Evolutionary conservation across 2,113 vertebrate species (phyloP).

Genomic region (Sander lucioperca): DNA sequence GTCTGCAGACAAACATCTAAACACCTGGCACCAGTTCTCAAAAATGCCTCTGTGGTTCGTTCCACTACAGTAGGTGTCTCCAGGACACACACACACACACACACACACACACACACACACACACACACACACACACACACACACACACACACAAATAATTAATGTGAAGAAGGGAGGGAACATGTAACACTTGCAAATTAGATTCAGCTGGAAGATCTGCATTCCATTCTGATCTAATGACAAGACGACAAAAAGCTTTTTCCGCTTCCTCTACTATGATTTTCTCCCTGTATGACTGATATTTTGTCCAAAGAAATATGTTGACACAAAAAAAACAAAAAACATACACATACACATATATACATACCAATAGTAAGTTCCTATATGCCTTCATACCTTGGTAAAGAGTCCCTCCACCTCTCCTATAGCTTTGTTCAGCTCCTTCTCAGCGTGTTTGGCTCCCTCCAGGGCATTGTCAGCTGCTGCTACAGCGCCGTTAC

Average conservation of each 20-base stretch:
- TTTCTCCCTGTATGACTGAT: too few relatives aligned
- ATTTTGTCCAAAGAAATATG: not conserved
- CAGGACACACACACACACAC: too few relatives aligned
- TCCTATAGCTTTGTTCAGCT: slow-evolving; percentile 89
- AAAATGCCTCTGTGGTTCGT: too few relatives aligned
- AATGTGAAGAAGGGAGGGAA: not conserved
- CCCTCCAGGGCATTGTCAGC: slow-evolving; percentile 90
- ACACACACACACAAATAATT: not conserved
- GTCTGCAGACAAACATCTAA: too few relatives aligned
- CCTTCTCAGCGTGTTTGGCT: slow-evolving; percentile 89
- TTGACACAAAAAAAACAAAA: not conserved
- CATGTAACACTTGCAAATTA: not conserved
- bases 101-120: too few relatives aligned
- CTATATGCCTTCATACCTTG: slow-evolving; percentile 77
- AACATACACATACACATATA: not conserved
- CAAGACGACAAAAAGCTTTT: not conserved
- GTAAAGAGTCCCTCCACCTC: slow-evolving; percentile 89
- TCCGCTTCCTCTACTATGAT: not conserved
- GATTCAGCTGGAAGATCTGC: not conserved
- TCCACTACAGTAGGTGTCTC: too few relatives aligned
- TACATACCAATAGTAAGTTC: too few relatives aligned
- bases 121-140: too few relatives aligned
- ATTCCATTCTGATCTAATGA: not conserved
- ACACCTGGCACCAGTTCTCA: too few relatives aligned
- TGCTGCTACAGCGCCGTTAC: slow-evolving; percentile 87